Evolutionary conservation across 2,113 vertebrate genomes (phyloP), one percentile per base, ranked within the genome.

Genomic region (Notarius lentiginosus): DNA sequence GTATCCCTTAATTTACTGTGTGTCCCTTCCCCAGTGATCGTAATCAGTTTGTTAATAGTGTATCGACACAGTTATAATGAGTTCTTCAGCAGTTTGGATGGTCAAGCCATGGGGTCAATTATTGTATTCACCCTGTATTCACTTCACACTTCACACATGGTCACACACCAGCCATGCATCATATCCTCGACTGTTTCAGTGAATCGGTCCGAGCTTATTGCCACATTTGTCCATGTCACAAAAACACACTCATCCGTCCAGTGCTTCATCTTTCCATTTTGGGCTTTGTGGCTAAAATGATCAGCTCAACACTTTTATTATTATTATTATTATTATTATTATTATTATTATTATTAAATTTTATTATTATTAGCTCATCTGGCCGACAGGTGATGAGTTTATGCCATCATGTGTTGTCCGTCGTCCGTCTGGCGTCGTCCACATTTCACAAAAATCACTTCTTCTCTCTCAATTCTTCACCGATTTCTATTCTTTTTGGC

Each of bases 181-280:
- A 83, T 53, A 83, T 27, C 81, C 61, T 27, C 61, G 24, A 18
- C 51, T 51, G 61, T 83, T 66, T 51, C 81, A 49, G 53, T 49
- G 55, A 47, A 75, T 76, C 83, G 47, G 70, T 85, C 72, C 1
- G 41, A 2, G 41, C 77, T 85, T 75, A 76, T 61, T 77, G 84
- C 72, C 72, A 77, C 58, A 77, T 85, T 85, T 76, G 83, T 84
- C 83, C 70, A 49, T 75, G 84, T 85, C 84, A 85, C 72, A 53
- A 41, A 75, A 72, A 85, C 84, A 47, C 72, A 15, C 22, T 63
- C 41, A 22, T 75, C 12, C 14, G 12, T 61, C 72, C 72, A 76
- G 11, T 10, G 7, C 47, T 66, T 51, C 61, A 24, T 66, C 7
- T 14, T n/a, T 53, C 20, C 55, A 22, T 51, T 76, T 61, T 51